Base-by-base conservation (phyloP, 2,888 invertebrate species). In the Calliphora vomitoria region DNA sequence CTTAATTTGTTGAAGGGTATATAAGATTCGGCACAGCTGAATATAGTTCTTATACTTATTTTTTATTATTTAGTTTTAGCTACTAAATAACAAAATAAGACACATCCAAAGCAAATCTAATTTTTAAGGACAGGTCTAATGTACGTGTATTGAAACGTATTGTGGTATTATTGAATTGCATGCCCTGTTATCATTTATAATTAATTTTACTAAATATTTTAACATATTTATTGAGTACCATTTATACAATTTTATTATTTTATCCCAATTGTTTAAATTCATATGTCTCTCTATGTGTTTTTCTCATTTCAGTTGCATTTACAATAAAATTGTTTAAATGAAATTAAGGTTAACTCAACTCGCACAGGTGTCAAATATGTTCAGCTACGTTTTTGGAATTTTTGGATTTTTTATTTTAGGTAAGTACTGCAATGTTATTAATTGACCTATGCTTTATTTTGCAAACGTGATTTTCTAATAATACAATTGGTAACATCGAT, bases 341-440 rank as follows among this genome's bases (percentile, higher is more conserved):
- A 82, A 87, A 75, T 85, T 75, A 75, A 55, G 82, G 68, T 69
- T 64, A 31, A 53, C 66, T 53, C 78, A 85, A 88, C 74, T 75
- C 69, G 47, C 91, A 90, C 89, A 86, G 90, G 90, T 89, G 91
- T 90, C 92, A 92, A 87, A 91, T 90, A 92, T 92, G 92, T 90
- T 90, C 89, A 91, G 90, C 81, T 91, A 89, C 85, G 87, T 92
- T 80, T 88, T 91, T 88, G 87, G 92, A 88, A 92, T 92, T 90
- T 90, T 92, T 87, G 92, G 90, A 72, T 88, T 92, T 91, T 91
- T 92, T 89, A 90, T 92, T 91, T 92, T 92, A 89, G 92, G 92
- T 92, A 79, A 92, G 92, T 92, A 38, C 8, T n/a, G n/a, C n/a
- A 55, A 55, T 18, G 10, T 15, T 50, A 10, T 41, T 55, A 64